Base-by-base conservation (phyloP, 2,888 invertebrate species). In the Brenthis hecate region DNA sequence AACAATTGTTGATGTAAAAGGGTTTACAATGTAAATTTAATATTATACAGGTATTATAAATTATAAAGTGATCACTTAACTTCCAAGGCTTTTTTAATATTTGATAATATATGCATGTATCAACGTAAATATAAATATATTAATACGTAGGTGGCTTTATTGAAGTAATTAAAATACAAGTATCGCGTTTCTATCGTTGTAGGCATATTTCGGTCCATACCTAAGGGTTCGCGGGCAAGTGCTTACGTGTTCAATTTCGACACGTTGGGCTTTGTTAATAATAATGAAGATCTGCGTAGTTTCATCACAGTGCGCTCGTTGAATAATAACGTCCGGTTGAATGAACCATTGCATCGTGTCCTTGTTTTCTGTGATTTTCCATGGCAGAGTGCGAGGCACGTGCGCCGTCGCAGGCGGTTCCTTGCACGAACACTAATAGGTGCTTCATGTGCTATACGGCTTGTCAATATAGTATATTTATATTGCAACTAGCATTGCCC, bases 331-430 rank as follows among this genome's bases (percentile, higher is more conserved):
- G 85, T 84, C 83, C 86, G 87, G 92, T 92, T 92, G 91, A 92
- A 92, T 90, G 92, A 91, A 92, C 92, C 85, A 87, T 92, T 92
- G 92, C 92, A 91, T 80, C 81, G 86, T 88, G 92, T 91, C 92
- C 92, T 92, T 92, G 92, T 92, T 91, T 90, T 89, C 88, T 91
- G 92, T 91, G 89, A 89, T 91, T 92, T 92, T 92, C 91, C 91
- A 91, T 86, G 84, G 80, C 75, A 69, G 74, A 74, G 72, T 72
- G 74, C 68, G 68, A 69, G 77, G 87, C 89, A 86, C 88, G 89
- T 88, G 88, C 82, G 78, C 76, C 71, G 72, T 69, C 68, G 66
- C 74, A 67, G 72, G 64, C 69, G 63, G 56, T 71, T 65, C 70
- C 51, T 74, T 70, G 57, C 67, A 55, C 58, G 55, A 78, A 77